These are phyloP conservation scores for Platycercus adscitus DNA, from an alignment of 2,113 vertebrate species.

Conservation along the genomic window DNA sequence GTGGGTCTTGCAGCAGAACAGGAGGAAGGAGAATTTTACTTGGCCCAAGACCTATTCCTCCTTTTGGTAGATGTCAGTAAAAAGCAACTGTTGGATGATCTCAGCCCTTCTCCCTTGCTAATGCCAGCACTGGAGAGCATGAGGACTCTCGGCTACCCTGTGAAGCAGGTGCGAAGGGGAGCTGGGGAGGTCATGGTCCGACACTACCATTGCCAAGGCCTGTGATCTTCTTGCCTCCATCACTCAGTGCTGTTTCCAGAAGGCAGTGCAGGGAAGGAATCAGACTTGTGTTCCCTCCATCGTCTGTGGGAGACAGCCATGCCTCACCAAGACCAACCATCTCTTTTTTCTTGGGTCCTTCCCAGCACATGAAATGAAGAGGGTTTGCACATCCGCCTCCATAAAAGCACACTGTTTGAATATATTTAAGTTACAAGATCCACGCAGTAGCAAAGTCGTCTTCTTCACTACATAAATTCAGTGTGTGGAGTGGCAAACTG, in stretches of 20 bases:
- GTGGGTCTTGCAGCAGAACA: neutral
- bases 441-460: neutral
- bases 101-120: neutral
- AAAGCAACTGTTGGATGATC: neutral
- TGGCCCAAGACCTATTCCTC: neutral
- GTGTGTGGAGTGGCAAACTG: neutral
- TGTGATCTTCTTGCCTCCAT: neutral
- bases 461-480: neutral
- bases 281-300: fast-evolving
- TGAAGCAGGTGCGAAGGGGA: neutral
- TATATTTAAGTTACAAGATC: neutral
- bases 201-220: neutral
- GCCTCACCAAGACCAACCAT: neutral
- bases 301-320: neutral
- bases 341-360: neutral
- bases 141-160: neutral
- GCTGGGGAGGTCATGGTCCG: neutral
- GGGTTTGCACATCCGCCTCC: neutral
- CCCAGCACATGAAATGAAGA: neutral
- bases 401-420: neutral
- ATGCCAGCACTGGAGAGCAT: neutral
- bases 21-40: neutral
- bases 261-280: neutral
- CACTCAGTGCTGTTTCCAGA: neutral
- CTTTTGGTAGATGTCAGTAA: neutral